These are phyloP conservation scores for Gorsachius magnificus DNA, from an alignment of 2,797 vertebrate genomes.

Conservation along the genomic window DNA sequence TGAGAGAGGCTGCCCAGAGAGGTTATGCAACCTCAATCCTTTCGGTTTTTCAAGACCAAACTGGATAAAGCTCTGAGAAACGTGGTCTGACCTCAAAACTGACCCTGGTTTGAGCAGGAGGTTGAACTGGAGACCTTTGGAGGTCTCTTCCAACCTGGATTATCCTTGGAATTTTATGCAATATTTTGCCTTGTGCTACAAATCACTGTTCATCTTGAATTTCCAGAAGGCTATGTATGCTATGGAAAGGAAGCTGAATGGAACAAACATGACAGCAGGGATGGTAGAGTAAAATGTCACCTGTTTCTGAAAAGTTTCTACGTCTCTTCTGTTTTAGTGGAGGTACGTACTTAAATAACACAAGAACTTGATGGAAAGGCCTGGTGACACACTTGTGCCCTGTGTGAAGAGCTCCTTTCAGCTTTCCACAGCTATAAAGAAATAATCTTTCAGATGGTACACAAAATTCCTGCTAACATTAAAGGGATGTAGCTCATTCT, in stretches of 20 bases:
- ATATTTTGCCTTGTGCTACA: not conserved
- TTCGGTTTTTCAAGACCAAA: not conserved
- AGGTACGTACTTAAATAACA: not conserved
- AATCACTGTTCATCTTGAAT: not conserved
- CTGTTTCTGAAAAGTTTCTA: not conserved
- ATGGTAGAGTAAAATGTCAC: not conserved
- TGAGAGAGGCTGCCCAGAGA: not conserved
- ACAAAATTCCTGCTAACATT: conserved; percentile 34
- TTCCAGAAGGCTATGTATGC: not conserved
- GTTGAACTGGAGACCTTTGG: not conserved
- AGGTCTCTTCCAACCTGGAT: not conserved
- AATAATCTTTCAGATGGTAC: not conserved
- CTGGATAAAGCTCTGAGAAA: not conserved
- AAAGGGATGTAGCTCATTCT: conserved; percentile 40
- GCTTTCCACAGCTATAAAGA: not conserved
- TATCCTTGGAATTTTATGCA: not conserved
- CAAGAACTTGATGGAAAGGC: not conserved
- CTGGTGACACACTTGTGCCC: not conserved
- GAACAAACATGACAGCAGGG: not conserved
- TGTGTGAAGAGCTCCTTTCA: not conserved
- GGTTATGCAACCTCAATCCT: not conserved
- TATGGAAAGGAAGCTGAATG: not conserved
- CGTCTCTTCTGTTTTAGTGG: not conserved
- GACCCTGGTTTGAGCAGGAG: not conserved
- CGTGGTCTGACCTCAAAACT: not conserved